phyloP scores from a whole-genome alignment of 1,140 invertebrate species.

The Nymphalis io region DNA sequence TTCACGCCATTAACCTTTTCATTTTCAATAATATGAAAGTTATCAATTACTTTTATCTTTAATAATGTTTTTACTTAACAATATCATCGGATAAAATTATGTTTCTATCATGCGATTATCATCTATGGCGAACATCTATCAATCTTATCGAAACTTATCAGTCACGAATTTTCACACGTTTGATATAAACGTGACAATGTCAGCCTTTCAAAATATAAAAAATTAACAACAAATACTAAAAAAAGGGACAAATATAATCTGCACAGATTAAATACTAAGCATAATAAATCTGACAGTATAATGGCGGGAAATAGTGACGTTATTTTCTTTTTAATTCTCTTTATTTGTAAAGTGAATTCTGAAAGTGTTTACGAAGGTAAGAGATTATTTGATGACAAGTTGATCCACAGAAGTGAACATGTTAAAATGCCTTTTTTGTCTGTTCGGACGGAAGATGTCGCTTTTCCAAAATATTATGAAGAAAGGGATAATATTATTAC shows the following conservation, averaged over 20 bases:
- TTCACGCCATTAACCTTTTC: too few species aligned
- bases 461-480: constrained; percentile 54
- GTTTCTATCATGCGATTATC: constrained; percentile 15
- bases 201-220: background rate
- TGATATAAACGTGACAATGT: constrained; percentile 1
- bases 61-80: background rate
- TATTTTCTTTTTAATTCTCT: constrained; percentile 15
- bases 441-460: constrained; percentile 45
- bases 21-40: too few species aligned
- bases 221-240: background rate
- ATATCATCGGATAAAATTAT: constrained; percentile 6
- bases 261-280: background rate
- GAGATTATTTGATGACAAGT: constrained; percentile 37
- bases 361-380: constrained; percentile 44
- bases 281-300: constrained; percentile 4
- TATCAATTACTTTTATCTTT: too few species aligned
- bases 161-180: constrained; percentile 23
- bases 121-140: background rate
- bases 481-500: constrained; percentile 48
- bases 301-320: constrained; percentile 22
- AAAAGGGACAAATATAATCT: background rate
- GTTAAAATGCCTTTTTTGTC: constrained; percentile 42
- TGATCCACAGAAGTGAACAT: constrained; percentile 50
- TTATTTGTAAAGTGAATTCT: constrained; percentile 27
- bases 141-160: constrained; percentile 30